Conservation (phyloP, 2,113 vertebrate species). For the Garra rufa region DNA sequence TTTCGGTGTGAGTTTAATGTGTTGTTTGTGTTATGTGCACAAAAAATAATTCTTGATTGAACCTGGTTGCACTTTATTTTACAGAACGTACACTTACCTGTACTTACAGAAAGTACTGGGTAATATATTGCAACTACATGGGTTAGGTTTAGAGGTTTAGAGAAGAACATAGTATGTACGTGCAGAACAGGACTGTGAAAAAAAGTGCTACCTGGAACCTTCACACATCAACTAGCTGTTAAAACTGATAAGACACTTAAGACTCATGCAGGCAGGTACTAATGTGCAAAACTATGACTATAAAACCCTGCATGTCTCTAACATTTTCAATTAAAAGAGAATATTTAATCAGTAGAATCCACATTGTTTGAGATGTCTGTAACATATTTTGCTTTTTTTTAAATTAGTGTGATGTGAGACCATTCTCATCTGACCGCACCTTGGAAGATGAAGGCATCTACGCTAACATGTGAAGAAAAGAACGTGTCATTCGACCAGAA, state of each 20-base stretch:
- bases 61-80: no score
- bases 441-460: conserved; percentile 36
- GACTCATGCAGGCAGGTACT: neutral
- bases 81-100: no score
- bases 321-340: neutral
- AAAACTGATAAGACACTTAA: neutral
- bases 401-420: neutral
- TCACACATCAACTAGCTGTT: neutral
- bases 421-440: neutral
- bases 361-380: neutral
- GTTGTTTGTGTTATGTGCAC: neutral
- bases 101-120: no score
- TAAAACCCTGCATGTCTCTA: neutral
- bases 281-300: neutral
- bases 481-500: neutral
- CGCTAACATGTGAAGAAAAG: neutral
- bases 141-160: no score
- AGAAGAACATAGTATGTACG: no score
- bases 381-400: conserved; percentile 7
- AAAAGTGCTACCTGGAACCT: no score
- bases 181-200: no score
- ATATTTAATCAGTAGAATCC: neutral
- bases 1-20: neutral
- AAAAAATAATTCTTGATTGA: no score
- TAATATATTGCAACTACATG: no score